A percentile compares a stretch with the other conserved stretches of the same genome.
phyloP scores from a whole-genome alignment of 1,140 invertebrate species.

The Caenorhabditis remanei region DNA sequence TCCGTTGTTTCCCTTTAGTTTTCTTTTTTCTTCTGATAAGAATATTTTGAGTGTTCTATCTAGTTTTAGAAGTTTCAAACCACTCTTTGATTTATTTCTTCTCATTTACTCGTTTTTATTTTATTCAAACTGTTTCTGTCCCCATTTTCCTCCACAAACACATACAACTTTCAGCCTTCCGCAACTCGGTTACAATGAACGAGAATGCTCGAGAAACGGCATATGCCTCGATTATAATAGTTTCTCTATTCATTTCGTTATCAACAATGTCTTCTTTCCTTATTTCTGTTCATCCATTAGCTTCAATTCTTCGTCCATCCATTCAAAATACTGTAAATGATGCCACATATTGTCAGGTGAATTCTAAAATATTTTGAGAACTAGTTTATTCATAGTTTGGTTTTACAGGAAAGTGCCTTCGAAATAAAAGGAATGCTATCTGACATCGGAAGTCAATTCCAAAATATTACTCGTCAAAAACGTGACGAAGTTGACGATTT shows the following conservation, averaged over 20 bases:
- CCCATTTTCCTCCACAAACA: not conserved
- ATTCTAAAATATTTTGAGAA: not conserved
- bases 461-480: conserved; percentile 6
- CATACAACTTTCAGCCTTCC: not conserved
- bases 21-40: not conserved
- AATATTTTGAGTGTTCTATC: no score
- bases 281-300: not conserved
- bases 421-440: conserved; percentile 28
- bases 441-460: not conserved
- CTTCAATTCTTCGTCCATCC: not conserved
- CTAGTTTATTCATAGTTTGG: not conserved
- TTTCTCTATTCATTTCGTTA: conserved; percentile 15
- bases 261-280: conserved; percentile 34
- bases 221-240: conserved; percentile 32
- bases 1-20: not conserved
- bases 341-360: conserved; percentile 32
- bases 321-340: conserved; percentile 13
- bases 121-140: not conserved
- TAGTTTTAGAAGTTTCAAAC: no score
- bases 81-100: no score
- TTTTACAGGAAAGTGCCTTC: conserved; percentile 45
- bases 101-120: not conserved
- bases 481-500: conserved; percentile 38
- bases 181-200: not conserved
- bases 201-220: conserved; percentile 47